phyloP scores from a whole-genome alignment of 2,113 vertebrate species.

The Circaetus cinerascens region DNA sequence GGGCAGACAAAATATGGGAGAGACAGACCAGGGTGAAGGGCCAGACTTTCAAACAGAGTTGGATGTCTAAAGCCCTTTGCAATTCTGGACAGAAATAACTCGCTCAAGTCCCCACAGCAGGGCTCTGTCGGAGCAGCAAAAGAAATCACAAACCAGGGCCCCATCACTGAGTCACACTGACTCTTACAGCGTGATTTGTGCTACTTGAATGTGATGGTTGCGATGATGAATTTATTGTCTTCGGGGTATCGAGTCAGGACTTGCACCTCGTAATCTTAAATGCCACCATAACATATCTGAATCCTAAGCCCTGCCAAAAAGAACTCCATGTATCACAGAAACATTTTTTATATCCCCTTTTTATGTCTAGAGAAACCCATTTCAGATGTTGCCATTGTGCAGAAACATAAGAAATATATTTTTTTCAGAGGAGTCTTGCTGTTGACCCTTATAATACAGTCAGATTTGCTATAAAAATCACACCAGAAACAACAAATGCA shows the following conservation, averaged over 20 bases:
- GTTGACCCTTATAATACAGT: neutral
- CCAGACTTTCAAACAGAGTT: neutral
- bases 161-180: neutral
- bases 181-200: neutral
- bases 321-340: neutral
- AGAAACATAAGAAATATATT: neutral
- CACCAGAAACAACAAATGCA: neutral
- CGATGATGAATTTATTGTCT: neutral
- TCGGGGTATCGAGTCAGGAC: neutral
- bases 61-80: neutral
- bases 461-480: neutral
- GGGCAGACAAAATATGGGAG: neutral
- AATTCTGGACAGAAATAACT: constrained; percentile 27
- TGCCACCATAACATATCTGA: neutral
- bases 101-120: neutral
- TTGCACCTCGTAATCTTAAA: neutral
- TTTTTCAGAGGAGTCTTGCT: neutral
- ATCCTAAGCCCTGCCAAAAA: neutral
- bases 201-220: constrained; percentile 6
- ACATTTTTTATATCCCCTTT: neutral
- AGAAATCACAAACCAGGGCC: neutral
- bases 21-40: neutral
- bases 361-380: neutral
- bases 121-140: neutral
- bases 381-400: neutral